Evolutionary conservation across 2,113 vertebrate species (phyloP), one percentile per base, ranked within the genome.

Genomic region (Ctenomys sociabilis): DNA sequence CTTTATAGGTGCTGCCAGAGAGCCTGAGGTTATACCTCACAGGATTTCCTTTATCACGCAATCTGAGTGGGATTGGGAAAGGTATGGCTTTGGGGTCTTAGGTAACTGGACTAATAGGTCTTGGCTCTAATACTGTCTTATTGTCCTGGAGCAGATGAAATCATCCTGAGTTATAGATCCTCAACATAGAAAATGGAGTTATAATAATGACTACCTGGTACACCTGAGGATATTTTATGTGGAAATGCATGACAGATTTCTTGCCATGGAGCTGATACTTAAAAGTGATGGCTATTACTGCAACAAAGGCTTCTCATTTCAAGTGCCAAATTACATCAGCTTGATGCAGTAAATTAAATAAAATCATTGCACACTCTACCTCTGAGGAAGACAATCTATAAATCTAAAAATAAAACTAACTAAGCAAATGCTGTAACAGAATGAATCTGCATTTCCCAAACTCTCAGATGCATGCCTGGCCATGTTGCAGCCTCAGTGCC

Each of bases 351-450:
- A 88, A 75, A 94, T 91, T 92, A 89, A 93, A 64, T n/a, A 32
- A 84, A 93, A 77, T 93, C 49, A 90, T 90, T 87, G 57, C 43
- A 89, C 3, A 57, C 9, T 72, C 81, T 40, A 32, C 32, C 93
- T 97, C 52, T 87, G 54, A 81, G 95, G 90, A 90, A 72, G 82
- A 52, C 80, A 90, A 87, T 81, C 77, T 90, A 57, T 85, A 95
- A 85, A 94, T 95, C 88, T 95, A 80, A 94, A 96, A 95, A 57
- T 93, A 95, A 96, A 95, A 72, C 72, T 54, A 92, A 52, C 94
- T 30, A 10, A 10, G 22, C 75, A 95, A 95, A 64, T 59, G 52
- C 77, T 66, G 84, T 17, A 52, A 28, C 37, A 92, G 57, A 92
- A 95, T 83, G 52, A 85, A 72, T 90, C 5, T 66, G 52, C 24